Evolutionary conservation across 2,113 vertebrate genomes (phyloP), one percentile per base, ranked within the genome.

Genomic region (Anguilla rostrata): DNA sequence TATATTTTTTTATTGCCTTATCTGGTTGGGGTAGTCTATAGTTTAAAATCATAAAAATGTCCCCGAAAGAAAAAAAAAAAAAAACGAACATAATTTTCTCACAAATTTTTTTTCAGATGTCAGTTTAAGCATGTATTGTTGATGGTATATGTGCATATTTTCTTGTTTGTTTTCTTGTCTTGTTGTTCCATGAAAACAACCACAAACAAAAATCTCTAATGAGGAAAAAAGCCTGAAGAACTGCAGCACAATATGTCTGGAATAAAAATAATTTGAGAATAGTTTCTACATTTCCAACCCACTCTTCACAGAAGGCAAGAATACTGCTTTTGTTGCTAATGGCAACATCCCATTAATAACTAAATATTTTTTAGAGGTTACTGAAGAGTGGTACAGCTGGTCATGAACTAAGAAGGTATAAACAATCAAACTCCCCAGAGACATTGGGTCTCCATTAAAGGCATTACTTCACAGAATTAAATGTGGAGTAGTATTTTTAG

Each of bases 321-420:
- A 78, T 46, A 49, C 85, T 41, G 87, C 84, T 82, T 87, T 87
- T 85, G 92, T 93, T 94, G 92, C 93, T 93, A 92, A 92, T 91
- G 85, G 93, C 93, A 92, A 94, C 92, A 53, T 88, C 89, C 91
- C 87, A 93, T 94, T 94, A 93, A 91, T 87, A 39, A 57, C 82
- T 87, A 86, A 81, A 60, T 85, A 86, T 86, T 83, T 91, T 84
- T 90, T 86, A 63, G 18, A 15, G 91, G 88, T 93, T 90, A 91
- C 86, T 75, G 83, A 88, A 87, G 89, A 88, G 87, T 87, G 89
- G 81, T 85, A 91, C 82, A 84, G 89, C 83, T 85, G 40, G 56
- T 88, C 90, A 91, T 93, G 92, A 91, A 84, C 71, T 2, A 11
- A 41, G 49, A 63, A 81, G 53, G 49, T 86, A 90, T 87, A 60